phyloP scores from a whole-genome alignment of 30 jellyfish, hydroid and myxozoan species.

The Aurelia sp. region DNA sequence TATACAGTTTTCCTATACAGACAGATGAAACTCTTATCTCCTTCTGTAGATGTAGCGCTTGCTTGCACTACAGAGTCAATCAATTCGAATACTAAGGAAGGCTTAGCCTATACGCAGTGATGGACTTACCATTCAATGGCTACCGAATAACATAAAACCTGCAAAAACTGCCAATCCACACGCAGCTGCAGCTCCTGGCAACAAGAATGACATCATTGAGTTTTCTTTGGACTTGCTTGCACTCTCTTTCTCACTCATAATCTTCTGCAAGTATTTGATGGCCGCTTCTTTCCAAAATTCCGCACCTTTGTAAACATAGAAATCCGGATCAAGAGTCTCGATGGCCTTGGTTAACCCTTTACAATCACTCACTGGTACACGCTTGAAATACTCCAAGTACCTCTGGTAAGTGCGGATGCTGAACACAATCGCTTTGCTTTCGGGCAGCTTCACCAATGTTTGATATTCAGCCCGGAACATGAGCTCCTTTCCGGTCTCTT shows the following conservation, averaged over 20 bases:
- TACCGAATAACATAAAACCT: too few relatives aligned
- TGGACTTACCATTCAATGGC: too few relatives aligned
- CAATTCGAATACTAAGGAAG: too few relatives aligned
- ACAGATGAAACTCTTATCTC: too few relatives aligned
- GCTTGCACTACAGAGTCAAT: too few relatives aligned
- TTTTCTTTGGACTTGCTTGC: not conserved
- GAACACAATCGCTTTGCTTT: slow-evolving; percentile 80
- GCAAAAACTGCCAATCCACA: too few relatives aligned
- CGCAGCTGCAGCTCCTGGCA: not conserved
- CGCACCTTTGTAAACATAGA: slow-evolving; percentile 77
- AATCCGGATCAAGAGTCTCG: slow-evolving; percentile 62
- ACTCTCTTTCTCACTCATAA: slow-evolving; percentile 13
- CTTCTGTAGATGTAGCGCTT: too few relatives aligned
- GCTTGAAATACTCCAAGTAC: slow-evolving; percentile 67
- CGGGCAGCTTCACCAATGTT: slow-evolving; percentile 77
- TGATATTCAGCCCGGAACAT: slow-evolving; percentile 85
- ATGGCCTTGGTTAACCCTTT: slow-evolving; percentile 75
- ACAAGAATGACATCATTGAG: not conserved
- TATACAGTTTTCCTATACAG: too few relatives aligned
- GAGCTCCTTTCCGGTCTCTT: slow-evolving; percentile 77
- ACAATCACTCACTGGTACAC: slow-evolving; percentile 50
- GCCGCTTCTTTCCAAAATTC: slow-evolving; percentile 92
- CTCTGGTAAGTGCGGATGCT: slow-evolving; percentile 89
- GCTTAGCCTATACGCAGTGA: too few relatives aligned
- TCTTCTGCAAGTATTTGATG: slow-evolving; percentile 42